Percentiles rank a stretch among this genome's conserved stretches.
These are phyloP conservation scores for Parazoanthus atlanticus DNA, from an alignment of 92 coral and sea anemone species.

Conservation along the genomic window DNA sequence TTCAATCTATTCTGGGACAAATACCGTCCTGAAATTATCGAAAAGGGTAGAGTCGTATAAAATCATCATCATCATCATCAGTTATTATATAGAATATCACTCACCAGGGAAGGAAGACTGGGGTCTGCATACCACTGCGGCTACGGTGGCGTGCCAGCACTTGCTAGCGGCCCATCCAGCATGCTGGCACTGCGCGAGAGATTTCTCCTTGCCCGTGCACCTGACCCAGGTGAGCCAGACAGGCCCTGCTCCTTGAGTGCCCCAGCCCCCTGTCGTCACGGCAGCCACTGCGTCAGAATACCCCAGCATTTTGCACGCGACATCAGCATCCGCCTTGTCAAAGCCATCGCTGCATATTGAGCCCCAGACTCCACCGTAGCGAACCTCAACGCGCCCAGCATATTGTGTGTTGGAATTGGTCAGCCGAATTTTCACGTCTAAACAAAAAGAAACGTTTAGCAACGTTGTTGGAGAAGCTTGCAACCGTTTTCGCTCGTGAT, in stretches of 20 bases:
- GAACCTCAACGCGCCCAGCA: constrained; percentile 24
- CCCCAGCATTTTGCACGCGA: constrained; percentile 30
- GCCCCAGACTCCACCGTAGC: constrained; percentile 25
- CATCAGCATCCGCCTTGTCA: constrained; percentile 15
- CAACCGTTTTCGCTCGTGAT: too few species aligned
- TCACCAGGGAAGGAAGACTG: background rate
- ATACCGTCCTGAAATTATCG: too few species aligned
- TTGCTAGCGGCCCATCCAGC: background rate
- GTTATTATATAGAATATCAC: background rate
- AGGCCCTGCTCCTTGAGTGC: background rate
- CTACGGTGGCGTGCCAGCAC: background rate
- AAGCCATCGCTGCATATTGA: constrained; percentile 13
- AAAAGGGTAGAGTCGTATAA: too few species aligned
- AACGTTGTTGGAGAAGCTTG: too few species aligned
- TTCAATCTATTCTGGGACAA: too few species aligned
- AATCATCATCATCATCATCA: background rate
- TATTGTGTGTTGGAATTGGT: background rate
- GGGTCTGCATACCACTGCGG: constrained; percentile 10
- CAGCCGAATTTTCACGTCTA: background rate
- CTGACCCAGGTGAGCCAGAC: background rate
- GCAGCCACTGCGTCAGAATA: constrained; percentile 8
- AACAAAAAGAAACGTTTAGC: too few species aligned
- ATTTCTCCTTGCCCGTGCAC: constrained; percentile 3
- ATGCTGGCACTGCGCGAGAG: constrained; percentile 14
- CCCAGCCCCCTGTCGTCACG: constrained; percentile 14